Base-by-base conservation (phyloP, 1,140 invertebrate genomes). In the Chymomyza costata region DNA sequence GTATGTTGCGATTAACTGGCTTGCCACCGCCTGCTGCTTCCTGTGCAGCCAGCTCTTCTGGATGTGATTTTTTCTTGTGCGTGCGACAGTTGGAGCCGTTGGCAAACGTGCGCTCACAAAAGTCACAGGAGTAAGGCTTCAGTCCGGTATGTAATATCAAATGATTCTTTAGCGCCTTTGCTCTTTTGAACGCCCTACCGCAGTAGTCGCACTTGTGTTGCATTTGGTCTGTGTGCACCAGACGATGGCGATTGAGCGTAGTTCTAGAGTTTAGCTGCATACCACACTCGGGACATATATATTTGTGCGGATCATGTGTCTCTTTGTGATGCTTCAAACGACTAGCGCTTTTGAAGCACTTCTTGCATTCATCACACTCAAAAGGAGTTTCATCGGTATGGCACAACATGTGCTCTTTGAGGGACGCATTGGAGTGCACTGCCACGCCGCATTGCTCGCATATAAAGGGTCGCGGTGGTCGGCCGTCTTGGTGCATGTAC, bases 61-160 rank as follows among this genome's bases (percentile, higher is more conserved):
- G 86, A 71, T 88, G 87, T 25, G 85, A 65, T 15, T 86, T 83
- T 45, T 86, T 84, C 38, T 88, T 88, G 57, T 88, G 87, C 37
- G 86, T 86, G 16, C 87, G 84, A 55, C 87, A 88, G 46, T 87
- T 88, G 6, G 86, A 86, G 10, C 86, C 86, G 37, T 87, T 87
- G 47, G 87, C 86, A 63, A 88, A 88, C 1, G 86, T 87, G 15
- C 86, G 83, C 18, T 85, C 73, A 44, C 87, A 88, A 60, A 87
- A 88, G 19, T 86, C 86, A 46, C 87, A 88, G 6, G 80, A 73
- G 51, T 88, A 88, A 1, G 87, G 87, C 18, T 86, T 80, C 3
- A 86, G 60, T 0, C 87, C 87, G 0, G 86, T 87, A 43, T 87
- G 87, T 14, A 86, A 58, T 17, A 86, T 86, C 11, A 86, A 62